Percentiles rank a stretch among this genome's conserved stretches.
These are phyloP conservation scores for Sebastes minor DNA, from an alignment of 2,797 vertebrate species.

Conservation along the genomic window DNA sequence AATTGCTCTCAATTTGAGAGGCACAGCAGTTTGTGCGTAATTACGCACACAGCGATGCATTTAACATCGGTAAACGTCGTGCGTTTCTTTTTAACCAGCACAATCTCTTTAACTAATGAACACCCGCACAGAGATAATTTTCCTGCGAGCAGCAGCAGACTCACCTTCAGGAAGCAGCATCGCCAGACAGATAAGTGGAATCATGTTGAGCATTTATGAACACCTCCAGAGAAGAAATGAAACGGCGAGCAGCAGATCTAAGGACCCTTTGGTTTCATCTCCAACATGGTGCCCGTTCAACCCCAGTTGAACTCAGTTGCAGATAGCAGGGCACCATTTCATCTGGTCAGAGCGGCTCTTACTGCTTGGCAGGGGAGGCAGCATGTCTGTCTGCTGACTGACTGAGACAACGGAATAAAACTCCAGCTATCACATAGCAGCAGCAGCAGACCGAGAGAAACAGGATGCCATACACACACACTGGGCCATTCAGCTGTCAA, in stretches of 20 bases:
- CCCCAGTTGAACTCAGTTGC: constrained; percentile 68
- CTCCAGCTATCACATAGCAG: constrained; percentile 78
- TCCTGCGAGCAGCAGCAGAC: constrained; percentile 7
- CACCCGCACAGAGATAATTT: neutral
- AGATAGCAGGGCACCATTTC: constrained; percentile 53
- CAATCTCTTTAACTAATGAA: neutral
- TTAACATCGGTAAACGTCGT: neutral
- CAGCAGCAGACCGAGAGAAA: constrained; percentile 74
- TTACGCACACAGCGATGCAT: neutral
- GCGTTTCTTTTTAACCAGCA: neutral
- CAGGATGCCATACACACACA: constrained; percentile 74
- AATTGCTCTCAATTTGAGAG: neutral
- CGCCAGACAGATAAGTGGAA: constrained; percentile 59
- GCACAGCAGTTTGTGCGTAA: neutral
- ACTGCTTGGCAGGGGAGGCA: constrained; percentile 63
- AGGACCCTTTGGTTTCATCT: constrained; percentile 24
- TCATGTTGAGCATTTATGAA: constrained; percentile 54
- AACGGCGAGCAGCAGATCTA: constrained; percentile 2
- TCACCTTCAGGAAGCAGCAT: constrained; percentile 77
- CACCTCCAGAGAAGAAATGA: constrained; percentile 5
- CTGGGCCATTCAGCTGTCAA: constrained; percentile 69
- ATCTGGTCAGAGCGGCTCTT: constrained; percentile 39
- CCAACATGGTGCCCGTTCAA: constrained; percentile 68
- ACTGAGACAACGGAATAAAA: constrained; percentile 74
- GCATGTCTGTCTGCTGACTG: constrained; percentile 48